A percentile compares a stretch with the other conserved stretches of the same genome.
Conservation (phyloP, 2,797 vertebrate genomes). For the Poecilia picta region DNA sequence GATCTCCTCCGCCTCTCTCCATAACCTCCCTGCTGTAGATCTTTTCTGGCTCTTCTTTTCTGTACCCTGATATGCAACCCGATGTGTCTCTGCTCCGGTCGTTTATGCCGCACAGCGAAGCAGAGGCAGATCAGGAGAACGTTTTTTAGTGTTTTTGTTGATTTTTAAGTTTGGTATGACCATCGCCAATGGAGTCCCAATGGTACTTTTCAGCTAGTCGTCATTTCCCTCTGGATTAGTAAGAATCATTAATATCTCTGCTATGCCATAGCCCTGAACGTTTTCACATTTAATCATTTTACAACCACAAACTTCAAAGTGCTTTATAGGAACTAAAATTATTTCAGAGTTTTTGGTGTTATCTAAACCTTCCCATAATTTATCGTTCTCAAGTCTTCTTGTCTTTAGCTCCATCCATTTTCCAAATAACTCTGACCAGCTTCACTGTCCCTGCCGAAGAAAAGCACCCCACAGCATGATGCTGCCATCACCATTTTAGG, state of each 20-base stretch:
- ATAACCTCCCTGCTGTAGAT: constrained; percentile 37
- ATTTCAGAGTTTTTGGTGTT: neutral
- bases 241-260: constrained; percentile 14
- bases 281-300: constrained; percentile 1
- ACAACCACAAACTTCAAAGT: constrained; percentile 2
- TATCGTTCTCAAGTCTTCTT: neutral
- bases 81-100: constrained; percentile 43
- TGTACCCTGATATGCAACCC: constrained; percentile 40
- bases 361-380: neutral
- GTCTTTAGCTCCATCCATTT: neutral
- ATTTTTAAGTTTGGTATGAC: constrained; percentile 47
- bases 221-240: constrained; percentile 16
- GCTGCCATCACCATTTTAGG: neutral
- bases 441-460: neutral
- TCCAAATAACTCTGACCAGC: neutral
- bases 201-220: constrained; percentile 31
- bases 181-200: constrained; percentile 44
- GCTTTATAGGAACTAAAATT: neutral
- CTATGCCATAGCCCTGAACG: neutral
- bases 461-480: constrained; percentile 3
- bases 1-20: constrained; percentile 6
- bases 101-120: constrained; percentile 3
- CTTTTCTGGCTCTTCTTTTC: constrained; percentile 54
- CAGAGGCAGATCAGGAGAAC: constrained; percentile 38
- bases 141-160: constrained; percentile 51